A percentile compares a stretch with the other conserved stretches of the same genome.
phyloP scores from a whole-genome alignment of 1,140 invertebrate species.

The Achatina immaculata region DNA sequence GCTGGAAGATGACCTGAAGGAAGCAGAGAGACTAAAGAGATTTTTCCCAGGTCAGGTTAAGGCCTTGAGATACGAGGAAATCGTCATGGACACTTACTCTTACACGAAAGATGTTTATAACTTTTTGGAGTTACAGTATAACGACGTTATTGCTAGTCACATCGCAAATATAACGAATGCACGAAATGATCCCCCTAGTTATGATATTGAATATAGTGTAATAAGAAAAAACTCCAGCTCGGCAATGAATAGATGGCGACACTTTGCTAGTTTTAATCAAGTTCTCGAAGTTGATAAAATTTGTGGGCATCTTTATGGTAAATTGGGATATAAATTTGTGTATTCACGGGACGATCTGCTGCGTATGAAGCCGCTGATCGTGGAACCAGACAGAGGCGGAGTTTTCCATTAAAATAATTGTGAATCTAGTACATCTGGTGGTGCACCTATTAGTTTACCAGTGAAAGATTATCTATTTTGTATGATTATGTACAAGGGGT shows the following conservation, averaged over 20 bases:
- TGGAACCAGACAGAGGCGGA: no score
- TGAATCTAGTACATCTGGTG: no score
- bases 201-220: not conserved
- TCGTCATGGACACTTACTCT: not conserved
- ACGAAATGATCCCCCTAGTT: not conserved
- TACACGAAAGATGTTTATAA: not conserved
- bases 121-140: not conserved
- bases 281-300: not conserved
- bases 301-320: not conserved
- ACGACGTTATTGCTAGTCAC: not conserved
- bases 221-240: not conserved
- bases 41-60: not conserved
- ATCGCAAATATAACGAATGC: not conserved
- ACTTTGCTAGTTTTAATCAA: not conserved
- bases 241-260: slow-evolving; percentile 10
- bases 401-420: no score
- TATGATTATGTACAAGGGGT: no score
- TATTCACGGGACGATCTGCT: slow-evolving; percentile 2
- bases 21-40: not conserved
- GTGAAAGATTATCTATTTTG: no score
- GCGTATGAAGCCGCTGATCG: no score
- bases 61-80: slow-evolving; percentile 3
- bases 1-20: not conserved
- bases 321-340: slow-evolving; percentile 1
- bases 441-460: no score